These are phyloP conservation scores for Tenualosa ilisha DNA, from an alignment of 2,797 vertebrate genomes.

Conservation along the genomic window DNA sequence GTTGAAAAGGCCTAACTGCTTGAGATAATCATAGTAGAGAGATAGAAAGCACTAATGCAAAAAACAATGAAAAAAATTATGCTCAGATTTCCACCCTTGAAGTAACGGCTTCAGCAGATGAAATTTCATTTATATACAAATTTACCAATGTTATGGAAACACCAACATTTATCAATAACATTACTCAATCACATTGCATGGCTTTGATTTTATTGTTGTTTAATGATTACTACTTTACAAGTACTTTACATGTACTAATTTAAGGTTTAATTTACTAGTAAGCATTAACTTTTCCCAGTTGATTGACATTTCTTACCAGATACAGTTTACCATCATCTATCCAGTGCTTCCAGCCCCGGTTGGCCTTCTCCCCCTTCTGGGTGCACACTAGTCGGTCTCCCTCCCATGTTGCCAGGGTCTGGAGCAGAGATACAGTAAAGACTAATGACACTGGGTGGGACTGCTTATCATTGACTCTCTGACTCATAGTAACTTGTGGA, in stretches of 20 bases:
- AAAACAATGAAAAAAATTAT: too few species aligned
- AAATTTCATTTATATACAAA: background rate
- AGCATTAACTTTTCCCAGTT: too few species aligned
- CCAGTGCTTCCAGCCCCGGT: conserved; percentile 93
- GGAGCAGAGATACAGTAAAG: background rate
- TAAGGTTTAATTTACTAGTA: too few species aligned
- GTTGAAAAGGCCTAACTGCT: background rate
- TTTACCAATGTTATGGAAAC: background rate
- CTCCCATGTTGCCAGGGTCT: conserved; percentile 88
- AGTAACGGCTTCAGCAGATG: background rate
- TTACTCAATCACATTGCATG: too few species aligned
- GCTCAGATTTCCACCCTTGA: too few species aligned
- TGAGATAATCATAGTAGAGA: background rate
- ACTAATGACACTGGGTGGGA: background rate
- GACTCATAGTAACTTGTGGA: conserved; percentile 23
- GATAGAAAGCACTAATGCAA: background rate
- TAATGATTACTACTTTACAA: too few species aligned
- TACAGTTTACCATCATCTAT: conserved; percentile 82
- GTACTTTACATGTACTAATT: too few species aligned
- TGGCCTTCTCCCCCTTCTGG: conserved; percentile 89
- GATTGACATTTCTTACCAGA: conserved; percentile 72
- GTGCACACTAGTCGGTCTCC: conserved; percentile 83
- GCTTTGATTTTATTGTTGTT: too few species aligned
- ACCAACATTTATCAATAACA: too few species aligned
- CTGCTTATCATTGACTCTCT: conserved; percentile 18